Evolutionary conservation across 37 sponge, comb jelly and placozoan genomes (phyloP), one percentile per base, ranked within the genome.

Genomic region (Chondrilla cf. caribensis): DNA sequence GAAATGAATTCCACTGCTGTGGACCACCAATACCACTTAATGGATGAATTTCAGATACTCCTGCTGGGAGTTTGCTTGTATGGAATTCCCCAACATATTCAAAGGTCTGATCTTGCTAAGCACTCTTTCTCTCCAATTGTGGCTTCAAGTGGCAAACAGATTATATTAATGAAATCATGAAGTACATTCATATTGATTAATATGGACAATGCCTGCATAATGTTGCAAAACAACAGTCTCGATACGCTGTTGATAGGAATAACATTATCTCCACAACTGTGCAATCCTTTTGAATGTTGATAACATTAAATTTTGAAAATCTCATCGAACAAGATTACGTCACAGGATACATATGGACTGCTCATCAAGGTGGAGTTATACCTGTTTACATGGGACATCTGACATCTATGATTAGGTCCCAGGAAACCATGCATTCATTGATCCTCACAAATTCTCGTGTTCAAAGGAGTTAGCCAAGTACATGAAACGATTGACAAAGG

Each of bases 401-500:
- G 76, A 73, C 25, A 42, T 79, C 17, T 79, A 79, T 36, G 15
- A 44, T 1, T 58, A 36, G 79, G 79, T 58, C 19, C 79, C 79
- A 3, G 79, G 79, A 0, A 54, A 79, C 38, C 58, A 79, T 31
- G 22, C 79, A 57, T 79, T 79, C 38, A 79, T 79, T 79, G 79
- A 79, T 79, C 3, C 58, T 26, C 40, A 58, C 21, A 55, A 2
- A 22, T 79, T 58, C 38, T 3, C 15, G 7, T 31, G 58, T 31
- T 33, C 79, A 17, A 31, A 79, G 38, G 37, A 51, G 59, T 36
- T 79, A 6, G 79, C 79, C 3, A 58, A 44, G 4, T 79, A 79
- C 58, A 11, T 79, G 58, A 79, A 79, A 38, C 40, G 39, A 3
- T 31, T 79, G 1, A 36, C 40, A 43, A 36, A 58, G 43, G 58